Evolutionary conservation across 2,888 invertebrate genomes (phyloP).

Genomic region (Andricus quercusramuli): DNA sequence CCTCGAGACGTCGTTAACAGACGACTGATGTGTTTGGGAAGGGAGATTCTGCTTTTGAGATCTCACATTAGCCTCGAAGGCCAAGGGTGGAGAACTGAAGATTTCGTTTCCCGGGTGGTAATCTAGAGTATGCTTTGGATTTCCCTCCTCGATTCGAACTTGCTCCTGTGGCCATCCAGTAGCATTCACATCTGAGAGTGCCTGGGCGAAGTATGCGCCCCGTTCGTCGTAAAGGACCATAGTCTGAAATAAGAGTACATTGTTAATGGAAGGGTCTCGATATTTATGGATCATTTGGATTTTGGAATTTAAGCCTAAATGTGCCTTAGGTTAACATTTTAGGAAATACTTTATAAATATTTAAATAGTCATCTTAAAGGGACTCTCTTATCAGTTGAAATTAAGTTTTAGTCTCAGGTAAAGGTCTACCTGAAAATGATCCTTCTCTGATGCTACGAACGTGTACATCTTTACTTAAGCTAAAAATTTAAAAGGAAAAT

Average conservation of each 20-base stretch:
- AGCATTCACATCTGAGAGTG: not conserved
- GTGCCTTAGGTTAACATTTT: no score
- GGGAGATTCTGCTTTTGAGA: not conserved
- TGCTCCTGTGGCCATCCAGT: not conserved
- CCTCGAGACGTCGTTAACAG: not conserved
- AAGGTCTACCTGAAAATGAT: no score
- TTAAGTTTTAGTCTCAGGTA: no score
- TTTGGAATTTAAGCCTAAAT: no score
- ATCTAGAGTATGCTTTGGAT: slow-evolving; percentile 10
- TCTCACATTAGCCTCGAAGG: not conserved
- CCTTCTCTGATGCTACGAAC: no score
- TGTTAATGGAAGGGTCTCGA: not conserved
- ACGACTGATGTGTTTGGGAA: not conserved
- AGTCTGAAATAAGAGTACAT: slow-evolving; percentile 19
- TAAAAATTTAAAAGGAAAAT: not conserved
- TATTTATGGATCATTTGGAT: no score
- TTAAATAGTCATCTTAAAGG: no score
- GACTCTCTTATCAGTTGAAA: no score
- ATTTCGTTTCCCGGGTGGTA: not conserved
- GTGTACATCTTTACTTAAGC: no score
- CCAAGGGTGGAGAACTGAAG: slow-evolving; percentile 1
- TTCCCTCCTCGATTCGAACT: no score
- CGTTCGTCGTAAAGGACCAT: slow-evolving; percentile 42
- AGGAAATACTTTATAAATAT: no score
- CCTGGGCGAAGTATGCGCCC: slow-evolving; percentile 38